A percentile compares a stretch with the other conserved stretches of the same genome.
Evolutionary conservation across 2,113 vertebrate species (phyloP).

Genomic region (Penelope pileata): DNA sequence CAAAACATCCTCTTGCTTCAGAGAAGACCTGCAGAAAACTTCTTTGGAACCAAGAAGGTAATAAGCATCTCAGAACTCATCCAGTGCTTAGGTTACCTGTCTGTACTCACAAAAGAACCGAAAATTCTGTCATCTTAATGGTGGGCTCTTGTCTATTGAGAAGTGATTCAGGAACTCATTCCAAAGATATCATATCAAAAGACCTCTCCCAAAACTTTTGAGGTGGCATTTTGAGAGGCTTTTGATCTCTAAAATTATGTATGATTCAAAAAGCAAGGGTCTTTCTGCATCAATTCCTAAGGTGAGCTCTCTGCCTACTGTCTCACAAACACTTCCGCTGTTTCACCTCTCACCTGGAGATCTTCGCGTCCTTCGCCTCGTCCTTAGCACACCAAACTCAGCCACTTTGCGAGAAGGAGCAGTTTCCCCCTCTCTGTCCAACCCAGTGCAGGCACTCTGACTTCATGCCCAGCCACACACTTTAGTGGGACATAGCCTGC

Average conservation of each 20-base stretch:
- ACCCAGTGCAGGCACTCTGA: background rate
- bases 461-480: background rate
- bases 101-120: background rate
- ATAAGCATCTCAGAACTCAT: background rate
- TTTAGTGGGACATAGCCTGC: background rate
- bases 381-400: rapidly evolving
- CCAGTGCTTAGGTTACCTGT: background rate
- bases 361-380: background rate
- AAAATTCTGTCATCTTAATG: background rate
- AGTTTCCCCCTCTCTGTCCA: background rate
- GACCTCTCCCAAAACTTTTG: background rate
- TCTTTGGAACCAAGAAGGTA: background rate
- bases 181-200: background rate
- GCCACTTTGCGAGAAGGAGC: background rate
- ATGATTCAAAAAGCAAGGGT: background rate
- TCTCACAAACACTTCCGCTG: background rate
- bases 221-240: background rate
- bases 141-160: background rate
- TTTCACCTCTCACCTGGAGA: background rate
- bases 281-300: background rate
- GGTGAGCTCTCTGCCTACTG: background rate
- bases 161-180: background rate
- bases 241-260: background rate
- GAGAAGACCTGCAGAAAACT: background rate
- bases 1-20: background rate